Evolutionary conservation across 2,797 vertebrate genomes (phyloP).

Genomic region (Premnoplex brunnescens): DNA sequence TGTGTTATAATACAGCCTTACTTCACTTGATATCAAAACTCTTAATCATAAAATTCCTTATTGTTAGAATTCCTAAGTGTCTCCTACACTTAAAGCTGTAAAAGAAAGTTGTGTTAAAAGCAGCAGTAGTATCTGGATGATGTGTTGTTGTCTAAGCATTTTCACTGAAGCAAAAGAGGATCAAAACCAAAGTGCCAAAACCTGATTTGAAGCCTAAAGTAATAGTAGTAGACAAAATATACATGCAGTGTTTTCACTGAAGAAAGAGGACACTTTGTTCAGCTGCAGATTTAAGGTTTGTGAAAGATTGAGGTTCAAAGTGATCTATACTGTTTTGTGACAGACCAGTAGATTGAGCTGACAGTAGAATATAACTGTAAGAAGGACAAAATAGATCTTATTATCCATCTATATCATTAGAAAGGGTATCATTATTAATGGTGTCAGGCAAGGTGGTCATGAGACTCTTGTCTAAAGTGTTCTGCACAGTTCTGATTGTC

Average conservation of each 20-base stretch:
- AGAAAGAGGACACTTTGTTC: not conserved
- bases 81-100: not conserved
- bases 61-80: not conserved
- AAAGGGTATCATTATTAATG: not conserved
- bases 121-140: not conserved
- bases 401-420: not conserved
- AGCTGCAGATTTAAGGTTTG: not conserved
- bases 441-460: not conserved
- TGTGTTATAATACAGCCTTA: not conserved
- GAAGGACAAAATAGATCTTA: not conserved
- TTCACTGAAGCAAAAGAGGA: not conserved
- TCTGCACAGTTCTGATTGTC: not conserved
- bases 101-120: not conserved
- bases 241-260: not conserved
- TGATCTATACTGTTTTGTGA: not conserved
- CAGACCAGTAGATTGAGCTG: not conserved
- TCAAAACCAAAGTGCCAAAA: not conserved
- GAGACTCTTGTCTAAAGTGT: fast-evolving
- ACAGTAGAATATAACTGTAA: not conserved
- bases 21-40: not conserved
- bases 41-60: not conserved
- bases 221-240: not conserved
- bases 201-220: not conserved
- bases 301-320: not conserved
- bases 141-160: not conserved